These are phyloP conservation scores for Torymus auratus DNA, from an alignment of 2,888 invertebrate species.

Conservation along the genomic window DNA sequence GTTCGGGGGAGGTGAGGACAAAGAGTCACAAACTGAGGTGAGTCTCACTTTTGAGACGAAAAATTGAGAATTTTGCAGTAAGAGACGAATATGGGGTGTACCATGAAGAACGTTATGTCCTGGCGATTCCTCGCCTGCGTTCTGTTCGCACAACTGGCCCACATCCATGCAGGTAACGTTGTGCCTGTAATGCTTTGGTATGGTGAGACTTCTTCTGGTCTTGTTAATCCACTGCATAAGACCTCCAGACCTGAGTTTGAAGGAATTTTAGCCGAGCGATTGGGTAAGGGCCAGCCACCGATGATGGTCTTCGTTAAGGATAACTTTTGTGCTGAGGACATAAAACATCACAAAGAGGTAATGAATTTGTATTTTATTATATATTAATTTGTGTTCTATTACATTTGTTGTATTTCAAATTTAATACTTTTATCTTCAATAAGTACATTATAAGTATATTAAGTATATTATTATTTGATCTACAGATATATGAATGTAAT, in stretches of 20 bases:
- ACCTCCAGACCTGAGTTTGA: constrained; percentile 74
- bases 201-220: constrained; percentile 63
- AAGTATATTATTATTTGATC: too few species aligned
- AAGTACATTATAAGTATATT: too few species aligned
- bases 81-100: not conserved
- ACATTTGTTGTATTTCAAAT: not conserved
- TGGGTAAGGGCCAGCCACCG: constrained; percentile 74
- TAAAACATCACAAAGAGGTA: constrained; percentile 77
- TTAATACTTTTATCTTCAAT: too few species aligned
- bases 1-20: too few species aligned
- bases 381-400: not conserved
- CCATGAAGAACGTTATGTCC: not conserved
- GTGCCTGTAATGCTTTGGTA: constrained; percentile 82
- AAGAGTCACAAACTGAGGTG: not conserved
- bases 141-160: constrained; percentile 25
- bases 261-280: constrained; percentile 73
- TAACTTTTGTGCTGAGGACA: constrained; percentile 81
- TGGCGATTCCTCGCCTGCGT: not conserved
- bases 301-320: constrained; percentile 79
- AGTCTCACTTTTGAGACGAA: not conserved
- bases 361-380: not conserved
- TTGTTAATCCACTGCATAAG: constrained; percentile 70
- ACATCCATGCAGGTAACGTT: constrained; percentile 70
- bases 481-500: too few species aligned
- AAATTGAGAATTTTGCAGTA: not conserved